Base-by-base conservation (phyloP, 2,113 vertebrate species). In the Istiophorus platypterus region DNA sequence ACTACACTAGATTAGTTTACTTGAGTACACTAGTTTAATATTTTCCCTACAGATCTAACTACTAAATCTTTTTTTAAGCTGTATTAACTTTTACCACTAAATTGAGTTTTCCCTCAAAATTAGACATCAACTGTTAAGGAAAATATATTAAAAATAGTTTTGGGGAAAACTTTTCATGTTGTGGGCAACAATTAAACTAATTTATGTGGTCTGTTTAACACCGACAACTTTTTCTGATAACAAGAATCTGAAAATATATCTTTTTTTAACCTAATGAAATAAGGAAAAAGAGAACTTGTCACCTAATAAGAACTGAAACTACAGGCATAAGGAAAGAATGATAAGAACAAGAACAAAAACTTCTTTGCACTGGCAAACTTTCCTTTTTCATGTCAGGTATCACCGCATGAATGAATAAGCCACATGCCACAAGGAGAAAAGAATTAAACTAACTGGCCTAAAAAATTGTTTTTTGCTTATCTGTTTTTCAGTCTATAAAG, bases 281-380 rank as follows among this genome's bases (percentile, higher is more conserved):
- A 64, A 10, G 29, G 18, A 61, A 22, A 52, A 41, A 42, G 11
- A 51, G 10, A 51, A 29, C 10, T 24, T 77, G 4, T 58, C 49
- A 31, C 10, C 10, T 24, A 62, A 78, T 68, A 63, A 68, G 13
- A 63, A 56, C 59, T 26, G 24, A 58, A 45, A 75, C 13, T 58
- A 2, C 45, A 76, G 18, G 79, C 42, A 78, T 54, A 24, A 69
- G 49, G 27, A 78, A 56, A 65, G 31, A 42, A 47, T 52, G 72
- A 54, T 76, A 31, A 73, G 39, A 82, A 57, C 5, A 34, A 31
- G 59, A 78, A 69, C 9, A 61, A 78, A 62, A 70, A 15, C 18
- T 74, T 24, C 15, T 52, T 17, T 52, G 17, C 26, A 27, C 24
- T 11, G 22, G 45, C 17, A 72, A 57, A 34, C 27, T 6, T 45